A percentile compares a stretch with the other conserved stretches of the same genome.
Conservation (phyloP, 2,888 invertebrate species). For the Panopea generosa region DNA sequence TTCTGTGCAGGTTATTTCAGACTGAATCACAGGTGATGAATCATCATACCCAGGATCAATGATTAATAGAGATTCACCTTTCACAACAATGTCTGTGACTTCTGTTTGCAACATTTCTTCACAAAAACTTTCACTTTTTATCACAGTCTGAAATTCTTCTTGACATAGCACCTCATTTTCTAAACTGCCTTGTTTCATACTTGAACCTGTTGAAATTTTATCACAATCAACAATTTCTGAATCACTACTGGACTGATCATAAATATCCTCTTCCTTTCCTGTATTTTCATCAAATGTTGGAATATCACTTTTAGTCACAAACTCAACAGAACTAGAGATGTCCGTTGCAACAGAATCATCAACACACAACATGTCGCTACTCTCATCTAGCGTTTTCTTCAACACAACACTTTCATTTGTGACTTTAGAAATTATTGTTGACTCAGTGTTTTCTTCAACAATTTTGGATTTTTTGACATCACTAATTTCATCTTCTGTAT, state of each 20-base stretch:
- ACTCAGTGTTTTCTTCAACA: background rate
- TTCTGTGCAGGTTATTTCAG: conserved; percentile 2
- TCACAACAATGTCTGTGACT: background rate
- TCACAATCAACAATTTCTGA: conserved; percentile 53
- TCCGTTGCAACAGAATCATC: conserved; percentile 19
- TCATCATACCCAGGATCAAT: conserved; percentile 12
- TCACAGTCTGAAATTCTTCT: background rate
- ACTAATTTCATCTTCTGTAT: background rate
- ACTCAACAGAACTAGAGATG: conserved; percentile 62
- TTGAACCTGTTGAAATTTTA: conserved; percentile 7
- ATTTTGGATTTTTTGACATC: background rate
- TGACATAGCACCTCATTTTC: background rate
- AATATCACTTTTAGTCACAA: conserved; percentile 55
- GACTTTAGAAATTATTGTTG: too few relatives aligned
- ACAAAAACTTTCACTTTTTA: background rate
- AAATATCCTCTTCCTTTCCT: background rate
- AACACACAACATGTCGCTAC: background rate
- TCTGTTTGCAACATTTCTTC: background rate
- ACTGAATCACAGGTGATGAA: background rate
- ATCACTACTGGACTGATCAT: conserved; percentile 43
- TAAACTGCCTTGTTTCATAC: background rate
- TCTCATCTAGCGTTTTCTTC: background rate
- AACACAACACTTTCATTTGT: too few relatives aligned
- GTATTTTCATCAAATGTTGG: conserved; percentile 12
- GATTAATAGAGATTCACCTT: background rate